Base-by-base conservation (phyloP, 2,113 vertebrate species). In the Micromys minutus region DNA sequence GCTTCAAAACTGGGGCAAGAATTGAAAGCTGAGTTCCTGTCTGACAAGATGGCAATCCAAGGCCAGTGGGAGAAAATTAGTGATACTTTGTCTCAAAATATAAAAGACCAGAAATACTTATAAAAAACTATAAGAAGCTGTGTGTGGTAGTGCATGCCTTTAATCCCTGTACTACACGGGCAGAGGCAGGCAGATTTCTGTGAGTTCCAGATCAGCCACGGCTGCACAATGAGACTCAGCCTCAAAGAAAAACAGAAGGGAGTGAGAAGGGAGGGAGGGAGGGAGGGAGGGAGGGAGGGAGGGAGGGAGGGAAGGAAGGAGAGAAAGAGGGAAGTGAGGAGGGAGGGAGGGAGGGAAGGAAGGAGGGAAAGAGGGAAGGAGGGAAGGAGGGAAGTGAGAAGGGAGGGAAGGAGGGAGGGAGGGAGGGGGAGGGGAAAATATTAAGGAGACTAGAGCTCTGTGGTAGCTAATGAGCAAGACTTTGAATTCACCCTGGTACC, bases 371-470 rank as follows among this genome's bases (percentile, higher is more conserved):
- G 24, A 24, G 6, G 24, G 74, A 31, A 13, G 22, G 19, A 9
- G 21, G 55, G 34, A 22, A 3, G 31, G 11, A 39, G 13, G n/a
- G n/a, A 71, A 17, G 36, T 7, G 39, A 7, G 69, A 1, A 42
- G n/a, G n/a, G 21, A 42, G 71, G 22, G 22, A 42, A 4, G 17
- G 26, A 16, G 6, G 7, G 42, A 47, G 1, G 16, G 45, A 47
- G 2, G 4, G 4, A 65, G 15, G 4, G 10, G 34, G 34, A n/a
- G 3, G 8, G 7, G 11, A 80, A 1, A 24, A 21, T 2, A 6
- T 21, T 21, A 52, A 3, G 3, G 19, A 47, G 11, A 29, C 19
- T 36, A 36, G 24, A 50, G 17, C 4, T 50, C 45, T 7, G 45
- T 69, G 31, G 17, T 67, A 36, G 16, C 36, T 21, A 61, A 59